Conservation (phyloP, 2,113 vertebrate genomes). For the Bujurquina vittata region DNA sequence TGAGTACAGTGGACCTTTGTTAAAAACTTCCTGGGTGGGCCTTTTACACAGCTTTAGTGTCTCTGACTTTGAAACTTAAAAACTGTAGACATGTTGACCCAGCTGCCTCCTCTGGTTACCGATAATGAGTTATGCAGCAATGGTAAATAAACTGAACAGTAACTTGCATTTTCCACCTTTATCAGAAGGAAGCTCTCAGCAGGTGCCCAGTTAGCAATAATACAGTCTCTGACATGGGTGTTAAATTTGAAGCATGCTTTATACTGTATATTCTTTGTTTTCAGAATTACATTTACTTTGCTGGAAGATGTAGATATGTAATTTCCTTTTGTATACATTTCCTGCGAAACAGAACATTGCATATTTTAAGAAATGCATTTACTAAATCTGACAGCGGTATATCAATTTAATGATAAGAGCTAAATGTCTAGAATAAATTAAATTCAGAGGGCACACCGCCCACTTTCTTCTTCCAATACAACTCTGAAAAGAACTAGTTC, state of each 20-base stretch:
- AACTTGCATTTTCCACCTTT: slow-evolving; percentile 4
- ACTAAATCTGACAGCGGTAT: not conserved
- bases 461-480: slow-evolving; percentile 39
- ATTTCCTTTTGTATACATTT: not conserved
- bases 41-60: not conserved
- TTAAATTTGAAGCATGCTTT: not conserved
- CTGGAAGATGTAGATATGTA: not conserved
- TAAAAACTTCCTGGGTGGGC: not conserved
- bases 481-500: not conserved
- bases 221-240: not conserved
- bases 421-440: slow-evolving; percentile 17
- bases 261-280: not conserved
- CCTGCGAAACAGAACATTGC: not conserved
- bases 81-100: slow-evolving; percentile 16
- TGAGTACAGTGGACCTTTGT: not conserved
- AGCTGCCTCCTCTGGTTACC: slow-evolving; percentile 25
- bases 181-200: slow-evolving; percentile 1
- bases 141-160: slow-evolving; percentile 33
- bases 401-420: slow-evolving; percentile 14
- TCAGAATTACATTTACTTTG: not conserved
- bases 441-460: slow-evolving; percentile 30
- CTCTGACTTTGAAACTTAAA: slow-evolving; percentile 33
- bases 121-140: slow-evolving; percentile 18
- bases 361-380: not conserved
- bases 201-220: slow-evolving; percentile 1